Base-by-base conservation (phyloP, 64 coral and sea anemone species). In the Montipora sp. region DNA sequence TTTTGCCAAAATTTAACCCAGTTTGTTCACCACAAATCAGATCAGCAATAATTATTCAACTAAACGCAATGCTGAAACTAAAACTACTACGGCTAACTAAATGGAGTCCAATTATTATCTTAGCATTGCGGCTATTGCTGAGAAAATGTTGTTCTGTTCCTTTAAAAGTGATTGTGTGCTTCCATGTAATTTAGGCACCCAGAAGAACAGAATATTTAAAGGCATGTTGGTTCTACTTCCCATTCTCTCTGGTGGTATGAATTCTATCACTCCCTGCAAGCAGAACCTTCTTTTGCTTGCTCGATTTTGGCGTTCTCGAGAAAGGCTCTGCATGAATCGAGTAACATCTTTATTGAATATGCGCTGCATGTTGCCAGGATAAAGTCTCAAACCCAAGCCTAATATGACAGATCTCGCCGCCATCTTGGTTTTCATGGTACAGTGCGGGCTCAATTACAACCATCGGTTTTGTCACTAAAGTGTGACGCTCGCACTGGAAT, bases 1-100 rank as follows among this genome's bases (percentile, higher is more conserved):
- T n/a, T n/a, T n/a, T n/a, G n/a, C n/a, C n/a, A n/a, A 90, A 81
- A 90, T 70, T 81, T 73, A 59, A 90, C 89, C 89, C 89, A 81
- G 89, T 81, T 90, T 90, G 89, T 57, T 81, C 88, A 69, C 83
- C 74, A 78, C 75, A 66, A 78, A 79, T 77, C 43, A 89, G 55
- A 65, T 89, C 87, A 79, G 87, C 74, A 67, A 89, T 61, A 89
- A 77, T 89, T 79, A 77, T 89, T 78, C 87, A 89, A 78, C 49
- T 75, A 78, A 89, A 79, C 75, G 51, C 87, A 77, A 21, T 53
- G 77, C 77, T 19, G 47, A 79, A 79, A 88, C 87, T 76, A 88
- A 76, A 88, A 88, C 73, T 88, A 88, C 49, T 51, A 88, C 87
- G 72, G 87, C 87, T 77, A 88, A 76, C 87, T 57, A 77, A 88